Evolutionary conservation across 2,888 invertebrate genomes (phyloP).

Genomic region (Podotricha telesiphe): DNA sequence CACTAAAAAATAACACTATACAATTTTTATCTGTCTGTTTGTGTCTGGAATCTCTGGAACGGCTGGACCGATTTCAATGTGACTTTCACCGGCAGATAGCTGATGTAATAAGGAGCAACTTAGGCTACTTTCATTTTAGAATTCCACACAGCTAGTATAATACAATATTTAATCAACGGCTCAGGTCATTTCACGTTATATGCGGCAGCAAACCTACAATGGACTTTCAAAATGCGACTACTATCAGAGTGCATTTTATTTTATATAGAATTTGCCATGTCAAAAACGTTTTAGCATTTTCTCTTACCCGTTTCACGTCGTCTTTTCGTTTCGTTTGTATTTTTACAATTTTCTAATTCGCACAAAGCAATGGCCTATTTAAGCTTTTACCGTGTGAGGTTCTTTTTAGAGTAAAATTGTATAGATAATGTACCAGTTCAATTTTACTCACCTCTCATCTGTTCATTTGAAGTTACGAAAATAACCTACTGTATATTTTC

Average conservation of each 20-base stretch:
- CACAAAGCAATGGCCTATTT: constrained; percentile 20
- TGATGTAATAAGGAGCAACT: no score
- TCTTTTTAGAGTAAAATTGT: constrained; percentile 15
- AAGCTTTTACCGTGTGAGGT: background rate
- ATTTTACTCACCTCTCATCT: no score
- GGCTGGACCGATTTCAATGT: no score
- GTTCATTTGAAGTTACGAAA: no score
- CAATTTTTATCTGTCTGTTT: no score
- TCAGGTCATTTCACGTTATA: constrained; percentile 1
- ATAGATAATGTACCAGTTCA: constrained; percentile 10
- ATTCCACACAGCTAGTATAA: no score
- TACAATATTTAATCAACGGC: background rate
- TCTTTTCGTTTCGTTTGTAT: background rate
- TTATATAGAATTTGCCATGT: constrained; percentile 8
- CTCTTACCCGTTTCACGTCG: constrained; percentile 7
- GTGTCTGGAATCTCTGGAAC: no score
- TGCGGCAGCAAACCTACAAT: background rate
- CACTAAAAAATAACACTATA: no score
- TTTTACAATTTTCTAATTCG: constrained; percentile 19
- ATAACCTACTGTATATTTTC: no score
- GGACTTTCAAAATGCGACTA: background rate
- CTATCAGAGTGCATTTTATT: constrained; percentile 3
- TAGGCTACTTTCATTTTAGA: no score
- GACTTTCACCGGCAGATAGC: no score
- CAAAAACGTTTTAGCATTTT: constrained; percentile 20